A percentile compares a stretch with the other conserved stretches of the same genome.
Evolutionary conservation across 2,888 invertebrate species (phyloP).

Genomic region (Dioctria rufipes): DNA sequence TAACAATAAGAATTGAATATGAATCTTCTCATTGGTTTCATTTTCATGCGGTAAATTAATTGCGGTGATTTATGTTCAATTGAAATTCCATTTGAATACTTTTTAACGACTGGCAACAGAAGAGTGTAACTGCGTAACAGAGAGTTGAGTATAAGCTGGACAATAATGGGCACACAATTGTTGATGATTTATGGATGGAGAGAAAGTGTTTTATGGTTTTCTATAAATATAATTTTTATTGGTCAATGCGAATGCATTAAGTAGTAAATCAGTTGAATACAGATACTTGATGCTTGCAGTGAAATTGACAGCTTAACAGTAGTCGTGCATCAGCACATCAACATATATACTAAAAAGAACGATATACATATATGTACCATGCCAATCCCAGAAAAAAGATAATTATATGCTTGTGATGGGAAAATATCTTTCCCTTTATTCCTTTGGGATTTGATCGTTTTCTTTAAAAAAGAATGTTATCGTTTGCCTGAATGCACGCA

Average conservation of each 20-base stretch:
- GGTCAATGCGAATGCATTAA: too few species aligned
- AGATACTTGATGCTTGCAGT: too few species aligned
- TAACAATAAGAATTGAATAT: background rate
- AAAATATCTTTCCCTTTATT: background rate
- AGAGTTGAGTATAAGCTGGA: too few species aligned
- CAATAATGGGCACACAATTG: too few species aligned
- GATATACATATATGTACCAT: too few species aligned
- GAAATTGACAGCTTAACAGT: too few species aligned
- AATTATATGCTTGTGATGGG: too few species aligned
- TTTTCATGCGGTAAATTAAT: background rate
- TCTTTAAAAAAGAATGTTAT: background rate
- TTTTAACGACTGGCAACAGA: background rate
- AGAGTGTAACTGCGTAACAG: background rate
- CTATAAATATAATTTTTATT: too few species aligned
- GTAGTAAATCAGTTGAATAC: too few species aligned
- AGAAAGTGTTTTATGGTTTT: background rate
- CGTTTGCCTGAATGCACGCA: constrained; percentile 5
- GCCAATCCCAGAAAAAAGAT: too few species aligned
- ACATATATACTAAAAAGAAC: too few species aligned
- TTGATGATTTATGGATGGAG: background rate
- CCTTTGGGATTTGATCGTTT: background rate
- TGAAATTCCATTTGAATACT: background rate
- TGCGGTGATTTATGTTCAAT: constrained; percentile 15
- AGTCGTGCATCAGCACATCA: too few species aligned
- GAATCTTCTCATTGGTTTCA: background rate